Percentiles rank a stretch among this genome's conserved stretches.
Evolutionary conservation across 2,797 vertebrate genomes (phyloP).

Genomic region (Linurgus olivaceus): DNA sequence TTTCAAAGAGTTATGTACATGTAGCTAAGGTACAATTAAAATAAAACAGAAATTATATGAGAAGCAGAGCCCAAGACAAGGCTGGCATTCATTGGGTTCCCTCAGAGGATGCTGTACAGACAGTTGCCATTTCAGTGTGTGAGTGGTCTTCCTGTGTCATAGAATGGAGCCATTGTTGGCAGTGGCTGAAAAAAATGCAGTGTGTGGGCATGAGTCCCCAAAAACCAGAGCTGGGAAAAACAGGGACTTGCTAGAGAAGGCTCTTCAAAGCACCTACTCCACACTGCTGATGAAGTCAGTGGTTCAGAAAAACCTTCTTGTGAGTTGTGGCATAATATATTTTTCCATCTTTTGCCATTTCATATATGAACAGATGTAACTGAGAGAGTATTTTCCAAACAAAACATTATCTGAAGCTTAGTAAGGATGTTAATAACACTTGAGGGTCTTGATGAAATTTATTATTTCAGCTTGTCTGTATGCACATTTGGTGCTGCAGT

Average conservation of each 20-base stretch:
- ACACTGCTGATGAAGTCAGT: not conserved
- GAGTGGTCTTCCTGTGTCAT: conserved; percentile 12
- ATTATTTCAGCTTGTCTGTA: not conserved
- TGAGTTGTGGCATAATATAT: not conserved
- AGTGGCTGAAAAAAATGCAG: not conserved
- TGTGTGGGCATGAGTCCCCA: not conserved
- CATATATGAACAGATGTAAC: not conserved
- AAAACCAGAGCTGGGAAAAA: not conserved
- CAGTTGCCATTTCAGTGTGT: conserved; percentile 40
- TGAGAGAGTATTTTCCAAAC: not conserved
- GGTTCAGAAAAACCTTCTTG: not conserved
- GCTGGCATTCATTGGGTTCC: conserved; percentile 22
- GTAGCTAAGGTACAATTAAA: conserved; percentile 31
- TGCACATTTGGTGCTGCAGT: not conserved
- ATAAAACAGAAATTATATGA: not conserved
- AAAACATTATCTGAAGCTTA: not conserved
- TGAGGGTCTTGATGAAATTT: not conserved
- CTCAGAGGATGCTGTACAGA: conserved; percentile 60
- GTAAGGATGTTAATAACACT: not conserved
- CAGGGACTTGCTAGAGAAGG: not conserved
- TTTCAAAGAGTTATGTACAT: not conserved
- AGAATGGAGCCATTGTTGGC: conserved; percentile 48
- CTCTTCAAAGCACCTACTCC: not conserved
- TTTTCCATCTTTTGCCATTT: not conserved
- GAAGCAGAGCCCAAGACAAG: conserved; percentile 21